Percentiles rank a stretch among this genome's conserved stretches.
phyloP scores from a whole-genome alignment of 2,113 vertebrate species.

The Chaetops frenatus region DNA sequence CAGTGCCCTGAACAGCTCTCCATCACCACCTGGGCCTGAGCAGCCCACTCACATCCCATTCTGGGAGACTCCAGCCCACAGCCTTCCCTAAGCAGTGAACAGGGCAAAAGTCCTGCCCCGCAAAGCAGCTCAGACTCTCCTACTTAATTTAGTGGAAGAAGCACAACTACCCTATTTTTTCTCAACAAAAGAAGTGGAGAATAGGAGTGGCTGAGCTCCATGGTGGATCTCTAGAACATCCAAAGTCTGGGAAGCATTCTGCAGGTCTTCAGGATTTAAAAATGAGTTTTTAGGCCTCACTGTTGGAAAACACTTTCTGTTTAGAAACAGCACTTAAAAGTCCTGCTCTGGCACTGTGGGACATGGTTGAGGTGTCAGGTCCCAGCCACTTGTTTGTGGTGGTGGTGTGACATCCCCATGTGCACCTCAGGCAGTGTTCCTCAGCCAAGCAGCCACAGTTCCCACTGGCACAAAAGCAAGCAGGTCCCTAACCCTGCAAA shows the following conservation, averaged over 20 bases:
- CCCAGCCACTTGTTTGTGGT: background rate
- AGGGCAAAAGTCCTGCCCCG: background rate
- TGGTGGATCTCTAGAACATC: background rate
- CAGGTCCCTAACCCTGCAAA: background rate
- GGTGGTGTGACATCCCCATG: rapidly evolving
- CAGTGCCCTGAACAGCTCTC: background rate
- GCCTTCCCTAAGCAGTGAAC: background rate
- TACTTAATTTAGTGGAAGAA: background rate
- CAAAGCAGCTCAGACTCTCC: background rate
- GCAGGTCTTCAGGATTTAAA: background rate
- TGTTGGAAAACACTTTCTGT: background rate
- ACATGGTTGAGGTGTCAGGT: background rate
- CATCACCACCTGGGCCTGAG: rapidly evolving
- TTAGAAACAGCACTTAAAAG: background rate
- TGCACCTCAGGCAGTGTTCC: background rate
- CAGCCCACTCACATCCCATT: background rate
- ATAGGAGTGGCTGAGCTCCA: background rate
- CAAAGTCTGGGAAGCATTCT: background rate
- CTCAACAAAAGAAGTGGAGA: background rate
- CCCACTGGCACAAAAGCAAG: background rate
- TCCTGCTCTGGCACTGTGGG: background rate
- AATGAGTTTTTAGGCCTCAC: background rate
- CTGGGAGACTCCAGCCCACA: background rate
- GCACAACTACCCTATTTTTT: background rate
- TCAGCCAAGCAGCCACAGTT: background rate